Conservation (phyloP, 1,140 invertebrate species). For the Pissodes strobi region DNA sequence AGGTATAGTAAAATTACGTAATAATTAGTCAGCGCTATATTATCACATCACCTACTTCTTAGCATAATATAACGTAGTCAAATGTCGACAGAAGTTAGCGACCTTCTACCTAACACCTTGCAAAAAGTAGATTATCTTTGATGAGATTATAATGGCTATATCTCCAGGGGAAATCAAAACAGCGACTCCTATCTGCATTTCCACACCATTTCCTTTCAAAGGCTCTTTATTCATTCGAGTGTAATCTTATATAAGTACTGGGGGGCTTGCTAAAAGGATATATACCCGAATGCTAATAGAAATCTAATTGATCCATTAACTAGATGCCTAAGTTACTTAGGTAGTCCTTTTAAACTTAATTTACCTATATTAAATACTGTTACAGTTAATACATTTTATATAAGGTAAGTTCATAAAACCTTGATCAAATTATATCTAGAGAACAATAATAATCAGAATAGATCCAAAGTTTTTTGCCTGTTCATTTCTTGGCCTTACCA, state of each 20-base stretch:
- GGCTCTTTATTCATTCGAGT: slow-evolving; percentile 23
- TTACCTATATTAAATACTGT: background rate
- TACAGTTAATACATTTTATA: background rate
- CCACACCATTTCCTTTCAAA: slow-evolving; percentile 37
- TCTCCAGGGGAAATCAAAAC: slow-evolving; percentile 20
- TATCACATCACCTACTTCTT: background rate
- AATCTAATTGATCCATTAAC: slow-evolving; percentile 35
- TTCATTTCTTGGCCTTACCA: too few species aligned
- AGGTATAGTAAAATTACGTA: too few species aligned
- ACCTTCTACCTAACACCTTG: background rate
- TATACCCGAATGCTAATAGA: slow-evolving; percentile 36
- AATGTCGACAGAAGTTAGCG: background rate
- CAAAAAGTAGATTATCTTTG: slow-evolving; percentile 34
- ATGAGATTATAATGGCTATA: slow-evolving; percentile 41
- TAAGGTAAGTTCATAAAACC: too few species aligned
- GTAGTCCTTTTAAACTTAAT: background rate
- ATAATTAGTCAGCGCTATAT: background rate
- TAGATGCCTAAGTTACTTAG: background rate
- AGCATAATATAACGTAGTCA: background rate
- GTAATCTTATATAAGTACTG: slow-evolving; percentile 29
- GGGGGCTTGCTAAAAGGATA: slow-evolving; percentile 25
- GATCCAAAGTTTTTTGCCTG: too few species aligned
- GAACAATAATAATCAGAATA: too few species aligned
- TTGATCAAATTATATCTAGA: too few species aligned
- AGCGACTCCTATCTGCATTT: slow-evolving; percentile 33